phyloP scores from a whole-genome alignment of 1,140 invertebrate species.

The Drosophila tropicalis region DNA sequence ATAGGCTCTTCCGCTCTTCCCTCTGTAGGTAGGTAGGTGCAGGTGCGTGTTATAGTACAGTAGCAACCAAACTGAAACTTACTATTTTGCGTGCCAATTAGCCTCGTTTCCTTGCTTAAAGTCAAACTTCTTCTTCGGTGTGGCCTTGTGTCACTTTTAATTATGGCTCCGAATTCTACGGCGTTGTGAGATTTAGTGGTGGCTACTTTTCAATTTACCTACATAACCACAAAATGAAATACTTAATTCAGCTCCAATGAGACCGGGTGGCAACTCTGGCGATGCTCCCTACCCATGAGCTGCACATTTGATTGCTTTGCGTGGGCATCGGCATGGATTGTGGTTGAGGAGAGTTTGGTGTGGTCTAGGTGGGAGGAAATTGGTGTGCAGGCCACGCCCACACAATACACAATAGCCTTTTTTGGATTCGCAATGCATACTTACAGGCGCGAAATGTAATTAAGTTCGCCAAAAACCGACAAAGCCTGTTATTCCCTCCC shows the following conservation, averaged over 20 bases:
- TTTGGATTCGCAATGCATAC: conserved; percentile 59
- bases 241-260: conserved; percentile 42
- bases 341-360: too few relatives aligned
- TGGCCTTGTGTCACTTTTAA: conserved; percentile 30
- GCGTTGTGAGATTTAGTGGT: conserved; percentile 32
- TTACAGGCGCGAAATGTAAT: conserved; percentile 79
- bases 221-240: conserved; percentile 41
- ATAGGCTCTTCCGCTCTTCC: background rate
- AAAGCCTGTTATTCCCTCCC: conserved; percentile 19
- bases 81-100: conserved; percentile 54
- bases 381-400: conserved; percentile 27
- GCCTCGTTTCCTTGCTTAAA: conserved; percentile 34
- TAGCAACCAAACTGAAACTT: conserved; percentile 6
- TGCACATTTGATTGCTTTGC: conserved; percentile 44
- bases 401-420: conserved; percentile 26
- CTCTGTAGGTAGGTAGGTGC: background rate
- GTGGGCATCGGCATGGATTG: conserved; percentile 40
- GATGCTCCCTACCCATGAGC: conserved; percentile 16
- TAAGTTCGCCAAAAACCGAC: conserved; percentile 70
- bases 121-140: background rate
- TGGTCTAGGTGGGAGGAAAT: background rate
- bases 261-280: conserved; percentile 3
- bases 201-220: conserved; percentile 61
- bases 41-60: background rate
- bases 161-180: conserved; percentile 16